Evolutionary conservation across 2,797 vertebrate genomes (phyloP), one percentile per base, ranked within the genome.

Genomic region (Chaunax sp.): DNA sequence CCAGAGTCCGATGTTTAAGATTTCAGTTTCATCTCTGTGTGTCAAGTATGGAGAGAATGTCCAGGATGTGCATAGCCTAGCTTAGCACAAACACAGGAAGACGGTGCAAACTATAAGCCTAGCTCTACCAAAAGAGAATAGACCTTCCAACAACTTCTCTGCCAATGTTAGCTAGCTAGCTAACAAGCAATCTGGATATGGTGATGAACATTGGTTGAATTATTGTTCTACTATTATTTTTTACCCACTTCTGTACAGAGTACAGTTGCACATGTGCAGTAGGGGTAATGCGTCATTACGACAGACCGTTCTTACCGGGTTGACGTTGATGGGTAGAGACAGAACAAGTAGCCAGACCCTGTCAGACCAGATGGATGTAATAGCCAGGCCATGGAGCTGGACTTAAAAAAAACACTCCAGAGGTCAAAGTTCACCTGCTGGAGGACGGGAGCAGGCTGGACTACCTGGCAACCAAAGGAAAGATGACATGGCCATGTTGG

Each of bases 391-490:
- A 0, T 33, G 68, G 72, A 66, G 64, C 70, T 53, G 80, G 71
- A 88, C 62, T 28, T 43, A 4, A 18, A 30, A 44, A 19, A 20
- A 35, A 12, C 5, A 46, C 55, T 78, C 61, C 60, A 61, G 35
- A 60, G 63, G 53, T 72, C 64, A 64, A 19, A 72, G 77, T 41
- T 83, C 65, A 77, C 74, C 70, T 64, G 58, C 69, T 50, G 75
- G 72, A 56, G 79, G 76, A 52, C 8, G 14, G 52, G 37, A 55
- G 64, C 59, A 72, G 69, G 71, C 55, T 1, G 25, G 51, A 63
- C 41, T 60, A 72, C 80, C 87, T 78, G 85, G 85, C 80, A 87
- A 90, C 91, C 90, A 92, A 90, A 92, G 89, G 90, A 91, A 86
- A 60, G 68, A 55, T 12, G 64, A 38, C 41, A 53, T 49, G 76